A percentile compares a stretch with the other conserved stretches of the same genome.
These are phyloP conservation scores for Clupea harengus DNA, from an alignment of 2,113 vertebrate species.

Conservation along the genomic window DNA sequence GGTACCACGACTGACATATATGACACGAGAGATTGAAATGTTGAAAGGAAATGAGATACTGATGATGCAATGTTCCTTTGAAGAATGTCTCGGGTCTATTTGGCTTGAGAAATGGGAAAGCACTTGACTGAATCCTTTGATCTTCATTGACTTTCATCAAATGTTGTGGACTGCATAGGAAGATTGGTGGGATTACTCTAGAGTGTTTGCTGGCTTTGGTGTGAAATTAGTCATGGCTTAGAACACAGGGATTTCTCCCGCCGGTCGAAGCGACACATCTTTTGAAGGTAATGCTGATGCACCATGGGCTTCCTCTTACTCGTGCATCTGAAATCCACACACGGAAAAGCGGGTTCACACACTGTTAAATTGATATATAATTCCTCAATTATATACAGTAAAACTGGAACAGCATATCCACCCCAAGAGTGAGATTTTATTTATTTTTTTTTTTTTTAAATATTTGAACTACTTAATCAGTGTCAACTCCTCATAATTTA, in stretches of 20 bases:
- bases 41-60: conserved; percentile 55
- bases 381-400: neutral
- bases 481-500: neutral
- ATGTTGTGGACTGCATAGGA: conserved; percentile 63
- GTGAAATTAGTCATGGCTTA: conserved; percentile 72
- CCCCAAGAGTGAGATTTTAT: neutral
- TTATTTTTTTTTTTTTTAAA: neutral
- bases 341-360: neutral
- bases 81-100: conserved; percentile 69
- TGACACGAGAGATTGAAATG: conserved; percentile 47
- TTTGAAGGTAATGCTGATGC: neutral
- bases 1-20: conserved; percentile 46
- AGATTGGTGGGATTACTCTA: conserved; percentile 70
- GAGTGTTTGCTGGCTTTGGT: conserved; percentile 71
- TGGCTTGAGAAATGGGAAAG: conserved; percentile 71
- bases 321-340: neutral
- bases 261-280: conserved; percentile 53
- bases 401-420: neutral
- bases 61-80: conserved; percentile 59
- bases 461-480: neutral
- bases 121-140: conserved; percentile 74
- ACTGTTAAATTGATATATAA: neutral
- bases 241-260: conserved; percentile 58
- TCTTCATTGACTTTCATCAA: conserved; percentile 76
- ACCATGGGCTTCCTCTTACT: neutral